Percentiles rank a stretch among this genome's conserved stretches.
Conservation (phyloP, 2,797 vertebrate species). For the Cynopterus sphinx region DNA sequence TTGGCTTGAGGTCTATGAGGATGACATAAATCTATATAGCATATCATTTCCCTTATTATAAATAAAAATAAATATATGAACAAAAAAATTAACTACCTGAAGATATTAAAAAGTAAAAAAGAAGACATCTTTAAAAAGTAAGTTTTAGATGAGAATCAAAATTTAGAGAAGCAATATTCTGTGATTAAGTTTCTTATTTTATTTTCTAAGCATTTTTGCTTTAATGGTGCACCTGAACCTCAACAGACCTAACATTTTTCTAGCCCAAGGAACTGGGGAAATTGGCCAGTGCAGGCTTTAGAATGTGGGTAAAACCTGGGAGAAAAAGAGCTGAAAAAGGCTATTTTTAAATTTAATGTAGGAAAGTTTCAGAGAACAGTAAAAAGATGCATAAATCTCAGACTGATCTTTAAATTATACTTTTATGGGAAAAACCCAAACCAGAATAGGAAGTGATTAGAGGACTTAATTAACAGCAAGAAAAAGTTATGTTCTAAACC, state of each 20-base stretch:
- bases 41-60: background rate
- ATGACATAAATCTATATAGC: background rate
- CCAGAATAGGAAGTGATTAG: background rate
- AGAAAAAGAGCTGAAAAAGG: background rate
- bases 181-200: background rate
- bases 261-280: background rate
- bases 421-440: background rate
- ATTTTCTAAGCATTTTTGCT: background rate
- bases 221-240: background rate
- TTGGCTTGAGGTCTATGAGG: background rate
- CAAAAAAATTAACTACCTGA: background rate
- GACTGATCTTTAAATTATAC: background rate
- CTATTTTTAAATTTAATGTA: background rate
- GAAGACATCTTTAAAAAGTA: too few relatives aligned
- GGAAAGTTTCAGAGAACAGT: background rate
- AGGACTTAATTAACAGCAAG: background rate
- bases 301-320: background rate
- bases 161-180: background rate
- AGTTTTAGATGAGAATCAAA: background rate
- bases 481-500: background rate
- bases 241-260: background rate
- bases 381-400: background rate
- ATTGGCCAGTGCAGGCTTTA: background rate
- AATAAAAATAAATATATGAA: background rate
- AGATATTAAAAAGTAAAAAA: background rate